phyloP scores from a whole-genome alignment of 1,140 invertebrate species.

The Paraescarpia echinospica region DNA sequence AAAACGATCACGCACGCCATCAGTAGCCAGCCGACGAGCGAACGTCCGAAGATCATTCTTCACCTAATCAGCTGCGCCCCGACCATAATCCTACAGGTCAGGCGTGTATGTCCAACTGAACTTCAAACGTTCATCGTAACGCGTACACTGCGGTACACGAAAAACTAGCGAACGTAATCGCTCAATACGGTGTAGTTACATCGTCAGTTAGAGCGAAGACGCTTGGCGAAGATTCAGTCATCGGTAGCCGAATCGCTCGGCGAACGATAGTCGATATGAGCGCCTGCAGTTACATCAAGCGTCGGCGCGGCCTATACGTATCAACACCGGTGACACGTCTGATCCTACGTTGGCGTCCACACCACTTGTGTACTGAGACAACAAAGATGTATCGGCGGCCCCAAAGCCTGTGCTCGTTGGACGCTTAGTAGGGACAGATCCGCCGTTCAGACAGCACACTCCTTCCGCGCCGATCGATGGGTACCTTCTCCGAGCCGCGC shows the following conservation, averaged over 20 bases:
- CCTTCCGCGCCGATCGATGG: background rate
- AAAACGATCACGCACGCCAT: background rate
- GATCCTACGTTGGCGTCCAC: background rate
- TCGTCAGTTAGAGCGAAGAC: background rate
- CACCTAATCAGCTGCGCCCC: background rate
- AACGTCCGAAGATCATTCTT: conserved; percentile 5
- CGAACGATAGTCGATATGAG: background rate
- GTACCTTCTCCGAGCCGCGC: background rate
- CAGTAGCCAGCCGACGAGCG: background rate
- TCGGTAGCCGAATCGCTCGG: background rate
- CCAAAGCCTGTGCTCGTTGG: background rate
- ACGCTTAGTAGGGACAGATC: background rate
- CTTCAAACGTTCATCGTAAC: background rate
- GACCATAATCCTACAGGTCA: background rate
- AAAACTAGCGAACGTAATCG: background rate
- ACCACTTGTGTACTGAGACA: background rate
- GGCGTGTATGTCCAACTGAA: background rate
- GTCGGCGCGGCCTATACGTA: background rate
- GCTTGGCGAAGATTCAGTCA: background rate
- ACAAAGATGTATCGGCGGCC: background rate
- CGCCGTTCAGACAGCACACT: background rate
- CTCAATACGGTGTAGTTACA: background rate
- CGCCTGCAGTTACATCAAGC: background rate
- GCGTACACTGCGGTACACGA: background rate
- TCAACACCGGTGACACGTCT: background rate